phyloP scores from a whole-genome alignment of 2,113 vertebrate genomes.

The Setophaga kirtlandii region DNA sequence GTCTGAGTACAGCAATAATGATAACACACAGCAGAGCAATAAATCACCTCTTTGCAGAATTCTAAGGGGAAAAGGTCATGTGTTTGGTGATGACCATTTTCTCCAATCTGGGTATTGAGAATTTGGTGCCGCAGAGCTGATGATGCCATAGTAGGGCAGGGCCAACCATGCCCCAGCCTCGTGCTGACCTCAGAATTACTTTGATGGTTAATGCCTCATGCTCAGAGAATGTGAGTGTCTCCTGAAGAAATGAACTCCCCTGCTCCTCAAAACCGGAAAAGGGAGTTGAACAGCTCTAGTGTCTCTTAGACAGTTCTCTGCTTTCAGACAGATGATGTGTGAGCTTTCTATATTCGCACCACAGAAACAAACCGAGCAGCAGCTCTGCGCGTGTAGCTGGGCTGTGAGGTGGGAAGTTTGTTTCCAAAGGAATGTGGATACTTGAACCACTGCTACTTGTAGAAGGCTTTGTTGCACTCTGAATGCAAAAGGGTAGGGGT shows the following conservation, averaged over 20 bases:
- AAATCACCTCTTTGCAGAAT: background rate
- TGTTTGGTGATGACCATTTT: background rate
- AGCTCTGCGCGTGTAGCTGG: background rate
- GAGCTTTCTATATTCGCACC: background rate
- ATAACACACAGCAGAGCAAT: background rate
- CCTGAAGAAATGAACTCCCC: background rate
- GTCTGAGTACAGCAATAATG: background rate
- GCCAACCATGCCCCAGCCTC: background rate
- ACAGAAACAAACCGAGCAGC: background rate
- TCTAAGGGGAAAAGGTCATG: background rate
- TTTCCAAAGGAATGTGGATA: background rate
- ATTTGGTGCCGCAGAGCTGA: background rate
- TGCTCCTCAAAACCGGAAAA: background rate
- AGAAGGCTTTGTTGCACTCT: background rate
- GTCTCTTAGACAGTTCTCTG: background rate
- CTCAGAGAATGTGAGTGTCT: background rate
- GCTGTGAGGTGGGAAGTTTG: background rate
- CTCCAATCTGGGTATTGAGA: background rate
- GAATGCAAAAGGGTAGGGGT: background rate
- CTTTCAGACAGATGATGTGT: background rate
- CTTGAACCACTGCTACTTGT: background rate
- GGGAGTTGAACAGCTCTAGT: background rate
- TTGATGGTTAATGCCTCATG: background rate
- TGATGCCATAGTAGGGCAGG: background rate
- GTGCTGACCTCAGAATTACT: background rate